Percentiles rank a stretch among this genome's conserved stretches.
phyloP scores from a whole-genome alignment of 1,140 invertebrate species.

The Rhizoglyphus robini region DNA sequence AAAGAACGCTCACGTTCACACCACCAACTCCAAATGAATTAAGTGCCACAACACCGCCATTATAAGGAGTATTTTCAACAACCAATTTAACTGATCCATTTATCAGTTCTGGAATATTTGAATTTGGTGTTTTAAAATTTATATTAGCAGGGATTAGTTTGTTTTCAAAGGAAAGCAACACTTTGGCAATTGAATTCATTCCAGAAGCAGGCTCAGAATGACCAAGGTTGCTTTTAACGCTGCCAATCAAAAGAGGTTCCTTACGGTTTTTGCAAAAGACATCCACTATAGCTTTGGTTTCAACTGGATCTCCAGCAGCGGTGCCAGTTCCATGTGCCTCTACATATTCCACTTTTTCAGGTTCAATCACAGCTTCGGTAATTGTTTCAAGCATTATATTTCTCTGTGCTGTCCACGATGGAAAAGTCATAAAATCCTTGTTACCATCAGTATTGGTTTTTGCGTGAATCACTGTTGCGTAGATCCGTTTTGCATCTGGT shows the following conservation, averaged over 20 bases:
- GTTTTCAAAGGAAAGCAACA: constrained; percentile 74
- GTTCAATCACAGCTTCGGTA: constrained; percentile 32
- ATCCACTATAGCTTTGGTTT: constrained; percentile 80
- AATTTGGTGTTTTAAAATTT: constrained; percentile 71
- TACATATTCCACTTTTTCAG: constrained; percentile 33
- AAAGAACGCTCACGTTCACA: constrained; percentile 25
- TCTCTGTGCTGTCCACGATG: neutral
- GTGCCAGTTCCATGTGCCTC: constrained; percentile 40
- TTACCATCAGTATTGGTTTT: constrained; percentile 45
- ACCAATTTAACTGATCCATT: constrained; percentile 66
- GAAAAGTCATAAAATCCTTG: constrained; percentile 37
- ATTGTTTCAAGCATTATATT: constrained; percentile 30
- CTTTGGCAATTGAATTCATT: constrained; percentile 71
- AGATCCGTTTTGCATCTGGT: constrained; percentile 52
- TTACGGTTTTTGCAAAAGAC: constrained; percentile 61
- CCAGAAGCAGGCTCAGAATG: constrained; percentile 86
- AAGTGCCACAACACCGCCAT: constrained; percentile 23
- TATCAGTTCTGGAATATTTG: constrained; percentile 66
- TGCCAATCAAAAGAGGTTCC: constrained; percentile 71
- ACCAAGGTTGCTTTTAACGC: constrained; percentile 95
- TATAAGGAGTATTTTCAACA: constrained; percentile 24
- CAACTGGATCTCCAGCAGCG: constrained; percentile 82
- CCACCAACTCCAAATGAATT: constrained; percentile 26
- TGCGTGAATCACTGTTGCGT: constrained; percentile 57
- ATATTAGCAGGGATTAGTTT: constrained; percentile 76